phyloP scores from a whole-genome alignment of 2,888 invertebrate genomes.

The Galerucella nymphaeae region DNA sequence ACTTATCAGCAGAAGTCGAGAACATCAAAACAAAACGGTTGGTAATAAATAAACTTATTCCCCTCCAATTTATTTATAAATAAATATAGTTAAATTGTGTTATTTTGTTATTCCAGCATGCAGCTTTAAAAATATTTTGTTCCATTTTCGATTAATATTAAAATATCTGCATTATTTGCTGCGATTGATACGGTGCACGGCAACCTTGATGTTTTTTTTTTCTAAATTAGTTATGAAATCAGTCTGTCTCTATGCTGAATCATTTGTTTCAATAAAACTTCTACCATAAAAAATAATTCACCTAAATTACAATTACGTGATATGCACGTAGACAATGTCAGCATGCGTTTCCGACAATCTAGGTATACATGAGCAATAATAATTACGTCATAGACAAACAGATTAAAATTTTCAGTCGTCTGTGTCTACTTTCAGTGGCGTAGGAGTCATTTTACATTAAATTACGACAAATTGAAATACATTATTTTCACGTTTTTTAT shows the following conservation, averaged over 20 bases:
- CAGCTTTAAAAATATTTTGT: too few species aligned
- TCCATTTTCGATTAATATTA: too few species aligned
- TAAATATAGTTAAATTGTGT: too few species aligned
- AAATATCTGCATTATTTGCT: too few species aligned
- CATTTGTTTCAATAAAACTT: conserved; percentile 4
- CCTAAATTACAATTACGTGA: conserved; percentile 14
- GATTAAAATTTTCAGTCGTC: conserved; percentile 29
- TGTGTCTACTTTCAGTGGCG: conserved; percentile 14
- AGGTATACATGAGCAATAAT: conserved; percentile 12
- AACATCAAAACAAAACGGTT: too few species aligned
- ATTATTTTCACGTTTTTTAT: too few species aligned
- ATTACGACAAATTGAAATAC: neutral
- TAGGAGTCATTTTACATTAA: neutral
- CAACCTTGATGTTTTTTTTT: neutral
- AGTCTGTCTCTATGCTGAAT: conserved; percentile 3
- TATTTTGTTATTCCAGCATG: too few species aligned
- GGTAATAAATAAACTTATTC: too few species aligned
- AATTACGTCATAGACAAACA: conserved; percentile 32
- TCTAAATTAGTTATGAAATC: conserved; percentile 1
- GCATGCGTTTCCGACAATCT: conserved; percentile 10
- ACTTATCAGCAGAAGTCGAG: too few species aligned
- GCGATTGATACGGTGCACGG: neutral
- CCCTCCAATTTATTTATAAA: too few species aligned
- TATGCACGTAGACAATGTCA: conserved; percentile 5
- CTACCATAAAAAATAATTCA: conserved; percentile 1